These are phyloP conservation scores for Betta splendens DNA, from an alignment of 2,797 vertebrate genomes.

Conservation along the genomic window DNA sequence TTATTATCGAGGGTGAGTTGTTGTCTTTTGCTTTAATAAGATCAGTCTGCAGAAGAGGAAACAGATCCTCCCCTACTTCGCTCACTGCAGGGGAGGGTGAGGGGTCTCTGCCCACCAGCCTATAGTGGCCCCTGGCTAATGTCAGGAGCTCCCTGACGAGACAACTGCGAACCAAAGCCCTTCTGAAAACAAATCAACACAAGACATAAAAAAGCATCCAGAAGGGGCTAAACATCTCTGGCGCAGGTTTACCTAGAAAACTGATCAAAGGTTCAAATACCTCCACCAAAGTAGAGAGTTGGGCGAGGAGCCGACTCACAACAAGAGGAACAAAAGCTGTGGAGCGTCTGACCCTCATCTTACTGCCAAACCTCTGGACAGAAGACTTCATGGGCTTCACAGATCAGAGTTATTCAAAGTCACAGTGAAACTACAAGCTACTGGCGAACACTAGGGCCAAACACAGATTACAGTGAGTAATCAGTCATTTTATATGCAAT, in stretches of 20 bases:
- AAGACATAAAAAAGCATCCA: conserved; percentile 26
- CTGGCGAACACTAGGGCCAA: neutral
- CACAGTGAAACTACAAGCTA: conserved; percentile 41
- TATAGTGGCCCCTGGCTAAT: conserved; percentile 61
- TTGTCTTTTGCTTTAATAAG: conserved; percentile 62
- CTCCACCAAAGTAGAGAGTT: conserved; percentile 28
- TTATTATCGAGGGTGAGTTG: conserved; percentile 50
- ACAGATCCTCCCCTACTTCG: conserved; percentile 35
- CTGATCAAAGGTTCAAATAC: conserved; percentile 20
- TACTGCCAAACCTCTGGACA: conserved; percentile 19
- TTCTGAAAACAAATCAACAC: conserved; percentile 30
- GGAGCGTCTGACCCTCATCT: conserved; percentile 27
- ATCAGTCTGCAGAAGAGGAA: conserved; percentile 72
- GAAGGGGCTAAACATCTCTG: conserved; percentile 47
- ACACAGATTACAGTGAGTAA: too few relatives aligned
- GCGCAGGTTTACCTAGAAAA: conserved; percentile 51
- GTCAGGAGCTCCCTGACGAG: conserved; percentile 60
- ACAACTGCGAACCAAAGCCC: conserved; percentile 66
- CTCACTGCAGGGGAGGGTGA: conserved; percentile 60
- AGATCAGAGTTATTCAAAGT: conserved; percentile 33
- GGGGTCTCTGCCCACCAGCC: conserved; percentile 80
- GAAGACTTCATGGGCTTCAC: conserved; percentile 29
- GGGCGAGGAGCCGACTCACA: conserved; percentile 14
- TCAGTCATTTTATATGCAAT: too few relatives aligned
- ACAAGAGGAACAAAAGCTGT: conserved; percentile 16